Percentiles rank a stretch among this genome's conserved stretches.
Evolutionary conservation across 2,113 vertebrate species (phyloP).

Genomic region (Tauraco erythrolophus): DNA sequence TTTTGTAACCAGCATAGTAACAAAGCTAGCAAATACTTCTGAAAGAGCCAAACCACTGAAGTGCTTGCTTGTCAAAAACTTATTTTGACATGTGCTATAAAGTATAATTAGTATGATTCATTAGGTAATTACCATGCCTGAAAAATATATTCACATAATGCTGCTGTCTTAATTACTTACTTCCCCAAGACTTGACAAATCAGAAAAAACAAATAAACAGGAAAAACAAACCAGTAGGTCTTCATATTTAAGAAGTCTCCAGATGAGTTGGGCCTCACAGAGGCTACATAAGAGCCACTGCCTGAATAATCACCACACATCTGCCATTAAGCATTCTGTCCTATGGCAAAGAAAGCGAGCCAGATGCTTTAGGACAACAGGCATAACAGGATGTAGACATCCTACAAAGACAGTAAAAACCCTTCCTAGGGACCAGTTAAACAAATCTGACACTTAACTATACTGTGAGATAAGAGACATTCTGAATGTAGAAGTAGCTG

Average conservation of each 20-base stretch:
- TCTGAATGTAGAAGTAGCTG: not conserved
- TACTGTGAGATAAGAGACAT: not conserved
- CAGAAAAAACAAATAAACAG: slow-evolving; percentile 23
- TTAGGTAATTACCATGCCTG: slow-evolving; percentile 16
- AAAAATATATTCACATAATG: slow-evolving; percentile 37
- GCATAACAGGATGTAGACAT: not conserved
- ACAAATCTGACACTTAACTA: not conserved
- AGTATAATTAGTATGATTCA: slow-evolving; percentile 12
- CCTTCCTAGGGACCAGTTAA: not conserved
- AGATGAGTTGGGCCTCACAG: not conserved
- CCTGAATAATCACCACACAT: not conserved
- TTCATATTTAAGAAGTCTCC: not conserved
- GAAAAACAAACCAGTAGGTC: not conserved
- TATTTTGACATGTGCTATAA: not conserved
- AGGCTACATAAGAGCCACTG: not conserved
- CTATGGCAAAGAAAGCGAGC: not conserved
- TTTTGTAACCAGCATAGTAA: not conserved
- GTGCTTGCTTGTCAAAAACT: not conserved
- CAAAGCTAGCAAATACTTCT: not conserved
- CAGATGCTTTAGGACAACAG: not conserved
- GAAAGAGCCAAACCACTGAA: not conserved
- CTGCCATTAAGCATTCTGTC: not conserved
- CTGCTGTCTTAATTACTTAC: slow-evolving; percentile 10
- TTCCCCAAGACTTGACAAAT: slow-evolving; percentile 18
- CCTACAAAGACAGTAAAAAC: not conserved